Conservation (phyloP, 2,113 vertebrate species). For the Coracopsis vasa region DNA sequence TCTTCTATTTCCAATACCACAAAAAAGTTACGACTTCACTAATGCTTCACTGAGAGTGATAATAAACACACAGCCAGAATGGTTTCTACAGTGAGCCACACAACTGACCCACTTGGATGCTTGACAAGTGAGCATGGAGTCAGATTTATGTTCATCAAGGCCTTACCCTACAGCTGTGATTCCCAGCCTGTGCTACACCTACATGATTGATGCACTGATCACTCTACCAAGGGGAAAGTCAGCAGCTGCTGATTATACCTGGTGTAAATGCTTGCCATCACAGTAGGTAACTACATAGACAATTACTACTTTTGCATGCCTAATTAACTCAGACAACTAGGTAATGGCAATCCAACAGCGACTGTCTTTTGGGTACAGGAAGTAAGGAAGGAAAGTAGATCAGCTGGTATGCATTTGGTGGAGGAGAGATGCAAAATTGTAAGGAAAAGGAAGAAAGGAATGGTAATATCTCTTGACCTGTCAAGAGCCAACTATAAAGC, state of each 20-base stretch:
- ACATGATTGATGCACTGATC: neutral
- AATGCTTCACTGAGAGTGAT: neutral
- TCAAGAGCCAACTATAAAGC: neutral
- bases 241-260: neutral
- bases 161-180: neutral
- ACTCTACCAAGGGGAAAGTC: neutral
- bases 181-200: neutral
- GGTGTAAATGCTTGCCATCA: neutral
- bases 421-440: neutral
- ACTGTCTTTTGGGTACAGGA: neutral
- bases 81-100: neutral
- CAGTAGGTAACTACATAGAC: neutral
- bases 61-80: neutral
- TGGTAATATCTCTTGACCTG: neutral
- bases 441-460: neutral
- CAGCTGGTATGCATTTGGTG: neutral
- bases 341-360: neutral
- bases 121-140: neutral
- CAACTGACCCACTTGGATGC: neutral
- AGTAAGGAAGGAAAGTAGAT: neutral
- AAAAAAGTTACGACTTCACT: neutral
- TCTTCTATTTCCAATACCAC: neutral
- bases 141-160: neutral
- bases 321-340: neutral
- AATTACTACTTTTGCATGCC: neutral